phyloP scores from a whole-genome alignment of 2,888 invertebrate genomes.

The Cyaniris semiargus region DNA sequence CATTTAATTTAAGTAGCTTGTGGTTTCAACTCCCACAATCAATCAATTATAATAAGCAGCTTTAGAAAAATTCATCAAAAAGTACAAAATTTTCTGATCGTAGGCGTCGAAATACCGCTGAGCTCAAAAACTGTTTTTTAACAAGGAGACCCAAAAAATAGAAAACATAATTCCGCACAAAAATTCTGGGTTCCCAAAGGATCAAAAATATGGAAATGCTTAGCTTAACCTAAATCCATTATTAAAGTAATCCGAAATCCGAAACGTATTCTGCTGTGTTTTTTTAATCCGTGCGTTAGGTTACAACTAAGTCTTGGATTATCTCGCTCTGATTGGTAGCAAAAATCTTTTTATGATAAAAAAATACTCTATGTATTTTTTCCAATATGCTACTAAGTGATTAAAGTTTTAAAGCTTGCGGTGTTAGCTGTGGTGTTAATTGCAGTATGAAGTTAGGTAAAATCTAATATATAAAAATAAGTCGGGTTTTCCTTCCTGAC shows the following conservation, averaged over 20 bases:
- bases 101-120: neutral
- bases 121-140: neutral
- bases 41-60: too few relatives aligned
- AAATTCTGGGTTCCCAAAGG: conserved; percentile 28
- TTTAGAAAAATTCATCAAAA: neutral
- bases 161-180: conserved; percentile 28
- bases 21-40: too few relatives aligned
- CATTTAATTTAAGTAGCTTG: too few relatives aligned
- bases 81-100: neutral
- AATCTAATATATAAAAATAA: too few relatives aligned
- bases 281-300: conserved; percentile 29
- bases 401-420: too few relatives aligned
- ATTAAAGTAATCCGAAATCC: conserved; percentile 32
- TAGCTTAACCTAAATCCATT: conserved; percentile 33
- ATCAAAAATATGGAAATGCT: conserved; percentile 31
- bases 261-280: conserved; percentile 31
- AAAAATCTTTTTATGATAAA: conserved; percentile 13
- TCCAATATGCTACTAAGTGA: too few relatives aligned
- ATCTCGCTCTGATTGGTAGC: conserved; percentile 21
- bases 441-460: too few relatives aligned
- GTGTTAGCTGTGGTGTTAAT: too few relatives aligned
- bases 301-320: conserved; percentile 31
- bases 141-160: neutral
- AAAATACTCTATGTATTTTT: too few relatives aligned
- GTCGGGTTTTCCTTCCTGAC: too few relatives aligned